phyloP scores from a whole-genome alignment of 2,888 invertebrate genomes.

The Salpingus planirostris region DNA sequence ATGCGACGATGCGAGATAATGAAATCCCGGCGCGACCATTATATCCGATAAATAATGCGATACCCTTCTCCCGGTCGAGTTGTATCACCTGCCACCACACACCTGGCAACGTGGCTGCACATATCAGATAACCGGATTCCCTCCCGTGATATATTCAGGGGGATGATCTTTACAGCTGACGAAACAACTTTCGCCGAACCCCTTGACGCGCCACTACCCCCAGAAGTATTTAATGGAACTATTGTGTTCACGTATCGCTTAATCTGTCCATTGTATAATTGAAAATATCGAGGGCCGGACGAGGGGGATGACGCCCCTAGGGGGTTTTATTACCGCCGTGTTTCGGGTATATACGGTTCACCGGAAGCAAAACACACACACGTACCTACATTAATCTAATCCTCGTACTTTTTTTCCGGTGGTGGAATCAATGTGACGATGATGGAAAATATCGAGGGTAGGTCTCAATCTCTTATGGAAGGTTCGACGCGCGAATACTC shows the following conservation, averaged over 20 bases:
- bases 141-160: conserved; percentile 26
- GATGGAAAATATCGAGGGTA: no score
- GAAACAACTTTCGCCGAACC: conserved; percentile 16
- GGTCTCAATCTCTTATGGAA: conserved; percentile 18
- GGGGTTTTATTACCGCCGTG: conserved; percentile 7
- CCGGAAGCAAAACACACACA: no score
- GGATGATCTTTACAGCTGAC: conserved; percentile 22
- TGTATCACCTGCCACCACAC: conserved; percentile 24
- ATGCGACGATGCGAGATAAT: no score
- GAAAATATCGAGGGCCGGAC: conserved; percentile 17
- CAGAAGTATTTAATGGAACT: conserved; percentile 26
- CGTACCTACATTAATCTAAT: no score
- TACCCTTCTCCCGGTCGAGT: conserved; percentile 2
- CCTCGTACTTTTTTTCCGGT: no score
- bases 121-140: conserved; percentile 24
- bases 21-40: no score
- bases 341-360: no score
- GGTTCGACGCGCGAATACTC: no score
- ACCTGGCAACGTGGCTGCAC: conserved; percentile 24
- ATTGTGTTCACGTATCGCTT: conserved; percentile 28
- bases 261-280: conserved; percentile 29
- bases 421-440: no score
- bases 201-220: conserved; percentile 12
- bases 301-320: conserved; percentile 15
- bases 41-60: no score